A percentile compares a stretch with the other conserved stretches of the same genome.
Evolutionary conservation across 1,140 invertebrate genomes (phyloP).

Genomic region (Eubasilissa regina): DNA sequence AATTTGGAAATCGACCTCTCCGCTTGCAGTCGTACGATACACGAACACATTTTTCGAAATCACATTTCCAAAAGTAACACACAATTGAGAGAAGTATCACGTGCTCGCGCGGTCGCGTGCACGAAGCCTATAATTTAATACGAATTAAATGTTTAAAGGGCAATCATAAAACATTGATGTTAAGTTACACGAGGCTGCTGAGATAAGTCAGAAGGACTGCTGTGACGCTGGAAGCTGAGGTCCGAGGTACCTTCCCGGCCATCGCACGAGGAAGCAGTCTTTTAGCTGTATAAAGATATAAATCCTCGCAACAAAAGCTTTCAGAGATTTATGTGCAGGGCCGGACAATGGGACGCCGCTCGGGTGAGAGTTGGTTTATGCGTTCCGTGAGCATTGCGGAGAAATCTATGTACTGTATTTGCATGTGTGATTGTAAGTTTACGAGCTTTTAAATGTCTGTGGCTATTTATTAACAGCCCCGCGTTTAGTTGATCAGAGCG

Average conservation of each 20-base stretch:
- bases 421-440: background rate
- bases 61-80: too few species aligned
- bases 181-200: background rate
- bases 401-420: too few species aligned
- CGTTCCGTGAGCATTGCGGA: too few species aligned
- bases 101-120: too few species aligned
- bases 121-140: slow-evolving; percentile 3
- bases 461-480: too few species aligned
- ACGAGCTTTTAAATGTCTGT: too few species aligned
- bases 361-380: too few species aligned
- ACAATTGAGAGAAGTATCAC: too few species aligned
- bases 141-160: slow-evolving; percentile 6
- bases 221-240: background rate
- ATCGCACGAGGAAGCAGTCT: slow-evolving; percentile 1
- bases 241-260: background rate
- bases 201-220: background rate
- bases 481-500: too few species aligned
- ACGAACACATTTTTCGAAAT: too few species aligned
- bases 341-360: background rate
- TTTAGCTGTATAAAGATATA: background rate
- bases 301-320: slow-evolving; percentile 13
- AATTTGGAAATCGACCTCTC: too few species aligned
- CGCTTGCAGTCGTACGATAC: too few species aligned
- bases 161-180: background rate
- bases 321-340: background rate